A percentile compares a stretch with the other conserved stretches of the same genome.
Conservation (phyloP, 2,888 invertebrate species). For the Lycophotia porphyrea region DNA sequence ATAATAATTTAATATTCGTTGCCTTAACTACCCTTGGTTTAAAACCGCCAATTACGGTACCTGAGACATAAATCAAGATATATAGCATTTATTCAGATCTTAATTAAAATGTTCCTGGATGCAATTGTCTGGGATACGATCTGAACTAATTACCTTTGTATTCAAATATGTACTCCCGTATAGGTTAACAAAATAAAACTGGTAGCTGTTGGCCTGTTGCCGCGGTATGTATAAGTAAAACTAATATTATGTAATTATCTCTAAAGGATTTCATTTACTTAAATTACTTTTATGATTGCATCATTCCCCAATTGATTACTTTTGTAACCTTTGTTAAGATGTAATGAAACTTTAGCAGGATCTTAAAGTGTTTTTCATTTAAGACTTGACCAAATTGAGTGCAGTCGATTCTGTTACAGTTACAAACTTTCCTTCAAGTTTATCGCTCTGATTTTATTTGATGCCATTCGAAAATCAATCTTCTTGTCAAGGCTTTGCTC, state of each 20-base stretch:
- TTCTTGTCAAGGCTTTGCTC: neutral
- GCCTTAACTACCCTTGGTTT: slow-evolving; percentile 64
- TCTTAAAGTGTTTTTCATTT: slow-evolving; percentile 15
- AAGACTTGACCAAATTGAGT: neutral
- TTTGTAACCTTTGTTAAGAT: slow-evolving; percentile 19
- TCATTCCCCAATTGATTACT: slow-evolving; percentile 26
- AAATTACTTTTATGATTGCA: slow-evolving; percentile 23
- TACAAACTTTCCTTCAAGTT: neutral
- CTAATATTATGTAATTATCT: slow-evolving; percentile 18
- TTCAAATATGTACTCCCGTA: slow-evolving; percentile 45
- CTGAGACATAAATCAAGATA: slow-evolving; percentile 70
- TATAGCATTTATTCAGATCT: slow-evolving; percentile 67
- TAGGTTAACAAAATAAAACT: slow-evolving; percentile 27
- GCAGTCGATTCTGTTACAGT: slow-evolving; percentile 15
- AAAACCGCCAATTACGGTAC: slow-evolving; percentile 71
- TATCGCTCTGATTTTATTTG: neutral
- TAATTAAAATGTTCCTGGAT: slow-evolving; percentile 71
- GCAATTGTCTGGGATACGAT: slow-evolving; percentile 67
- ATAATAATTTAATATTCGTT: slow-evolving; percentile 70
- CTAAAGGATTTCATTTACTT: slow-evolving; percentile 27
- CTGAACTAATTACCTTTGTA: slow-evolving; percentile 65
- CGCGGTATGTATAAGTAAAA: slow-evolving; percentile 27
- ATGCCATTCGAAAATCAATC: neutral
- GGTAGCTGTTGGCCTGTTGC: slow-evolving; percentile 10
- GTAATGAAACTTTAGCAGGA: slow-evolving; percentile 11